Base-by-base conservation (phyloP, 2,888 invertebrate species). In the Euzophera pinguis region DNA sequence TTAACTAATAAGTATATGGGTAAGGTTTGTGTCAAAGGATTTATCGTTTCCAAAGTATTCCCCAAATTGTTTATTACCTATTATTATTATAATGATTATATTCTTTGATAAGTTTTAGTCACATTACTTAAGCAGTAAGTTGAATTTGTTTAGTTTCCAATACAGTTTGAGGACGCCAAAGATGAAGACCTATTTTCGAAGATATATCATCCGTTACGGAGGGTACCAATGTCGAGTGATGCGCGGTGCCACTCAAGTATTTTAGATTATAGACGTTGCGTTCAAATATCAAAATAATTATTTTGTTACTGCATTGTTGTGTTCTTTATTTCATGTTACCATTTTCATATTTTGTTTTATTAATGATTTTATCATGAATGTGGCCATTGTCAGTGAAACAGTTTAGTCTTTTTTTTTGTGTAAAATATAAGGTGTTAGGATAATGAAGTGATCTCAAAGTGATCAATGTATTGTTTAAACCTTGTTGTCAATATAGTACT, bases 1-100 rank as follows among this genome's bases (percentile, higher is more conserved):
- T 89, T 90, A 87, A 80, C 81, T 88, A 87, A 80, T 84, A 84
- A 84, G 82, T 73, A 73, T 84, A 86, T 82, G 74, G 74, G 81
- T 89, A 89, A 89, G 89, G 86, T 89, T 88, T 90, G 88, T 90
- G 89, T 90, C 88, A 87, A 88, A 89, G 84, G 89, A 87, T 88
- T 86, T 87, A 88, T 88, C 89, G 89, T 89, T 90, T 90, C 90
- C 90, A 90, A 90, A 90, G 90, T 90, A 89, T 89, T 88, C 88
- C 89, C 90, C 88, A 89, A 90, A 90, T 85, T 83, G 79, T 81
- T 88, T 83, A 76, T 81, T 84, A 38, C 22, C 22, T 77, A 71
- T 73, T 71, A 71, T 71, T 61, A 69, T 70, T 57, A 65, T 69
- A 56, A 69, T 69, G 61, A 63, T 68, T 74, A 75, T 75, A 32